Base-by-base conservation (phyloP, 2,113 vertebrate genomes). In the Tychaedon coryphoeus region DNA sequence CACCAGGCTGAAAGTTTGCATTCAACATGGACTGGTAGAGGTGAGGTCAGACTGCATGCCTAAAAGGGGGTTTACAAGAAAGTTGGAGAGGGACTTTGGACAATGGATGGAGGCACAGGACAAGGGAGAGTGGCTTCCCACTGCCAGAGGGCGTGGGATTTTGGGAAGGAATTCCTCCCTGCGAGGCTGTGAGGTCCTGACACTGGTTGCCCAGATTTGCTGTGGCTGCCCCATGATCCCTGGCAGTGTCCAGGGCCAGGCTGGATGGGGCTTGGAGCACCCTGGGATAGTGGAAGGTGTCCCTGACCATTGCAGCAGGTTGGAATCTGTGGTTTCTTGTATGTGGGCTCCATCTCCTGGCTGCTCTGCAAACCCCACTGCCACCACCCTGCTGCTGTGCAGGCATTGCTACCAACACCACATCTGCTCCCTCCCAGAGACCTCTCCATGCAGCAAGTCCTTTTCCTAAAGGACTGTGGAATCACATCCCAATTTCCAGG, bases 331-430 rank as follows among this genome's bases (percentile, higher is more conserved):
- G 84, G n/a, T 87, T 53, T 48, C 40, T 85, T 74, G 90, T 70
- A n/a, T 75, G 43, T 88, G 84, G 66, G 93, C 95, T 95, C 90
- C 93, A 96, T 67, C 95, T 96, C 73, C 92, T 93, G 92, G 93
- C 87, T 94, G 92, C 77, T 91, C 85, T 57, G 73, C 90, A 91
- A 90, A 87, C 61, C 87, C 80, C 29, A 1, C 24, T 36, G 38
- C 86, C 77, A 62, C 42, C 24, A 14, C 12, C 36, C 64, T 53
- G 82, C 71, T 76, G 54, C 54, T 57, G 23, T 3, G 18, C 51
- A 43, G 64, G 18, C 33, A 13, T 25, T 64, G 47, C 40, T 57
- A 31, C n/a, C 69, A 22, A 26, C 18, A 26, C 19, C 47, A 34
- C n/a, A 53, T 51, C 74, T 26, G 3, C 36, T 81, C 38, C 64